phyloP scores from a whole-genome alignment of 2,888 invertebrate species.

The Rhyacophila evoluta region DNA sequence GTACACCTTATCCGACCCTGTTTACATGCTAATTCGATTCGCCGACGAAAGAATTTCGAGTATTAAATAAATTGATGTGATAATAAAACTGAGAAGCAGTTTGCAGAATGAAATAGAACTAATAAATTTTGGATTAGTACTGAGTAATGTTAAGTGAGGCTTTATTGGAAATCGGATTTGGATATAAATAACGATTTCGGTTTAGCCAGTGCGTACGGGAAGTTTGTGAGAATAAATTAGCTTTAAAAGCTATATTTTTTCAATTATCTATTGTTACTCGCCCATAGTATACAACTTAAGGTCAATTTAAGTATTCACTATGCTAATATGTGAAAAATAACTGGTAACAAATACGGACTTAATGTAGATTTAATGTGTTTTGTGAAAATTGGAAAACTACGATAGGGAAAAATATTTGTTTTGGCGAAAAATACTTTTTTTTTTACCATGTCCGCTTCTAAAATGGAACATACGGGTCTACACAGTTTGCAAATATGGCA shows the following conservation, averaged over 20 bases:
- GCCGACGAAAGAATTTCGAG: neutral
- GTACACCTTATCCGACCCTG: neutral
- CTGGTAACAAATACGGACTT: no score
- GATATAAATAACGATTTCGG: slow-evolving; percentile 1
- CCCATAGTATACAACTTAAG: no score
- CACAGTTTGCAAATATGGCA: no score
- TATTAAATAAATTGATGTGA: slow-evolving; percentile 18
- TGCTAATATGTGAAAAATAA: no score
- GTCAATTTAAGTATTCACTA: no score
- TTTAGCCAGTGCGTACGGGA: neutral
- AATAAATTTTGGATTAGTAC: slow-evolving; percentile 12
- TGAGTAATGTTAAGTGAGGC: neutral
- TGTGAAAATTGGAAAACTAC: no score
- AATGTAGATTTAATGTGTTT: no score
- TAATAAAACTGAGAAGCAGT: neutral
- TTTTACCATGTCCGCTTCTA: no score
- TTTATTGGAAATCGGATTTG: slow-evolving; percentile 19
- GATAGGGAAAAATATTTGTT: no score
- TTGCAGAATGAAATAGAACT: neutral
- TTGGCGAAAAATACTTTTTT: no score
- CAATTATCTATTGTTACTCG: no score
- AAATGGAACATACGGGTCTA: no score
- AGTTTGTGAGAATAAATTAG: neutral
- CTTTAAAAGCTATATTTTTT: neutral
- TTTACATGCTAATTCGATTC: slow-evolving; percentile 22